Evolutionary conservation across 2,797 vertebrate species (phyloP).

Genomic region (Phalloptychus januarius): DNA sequence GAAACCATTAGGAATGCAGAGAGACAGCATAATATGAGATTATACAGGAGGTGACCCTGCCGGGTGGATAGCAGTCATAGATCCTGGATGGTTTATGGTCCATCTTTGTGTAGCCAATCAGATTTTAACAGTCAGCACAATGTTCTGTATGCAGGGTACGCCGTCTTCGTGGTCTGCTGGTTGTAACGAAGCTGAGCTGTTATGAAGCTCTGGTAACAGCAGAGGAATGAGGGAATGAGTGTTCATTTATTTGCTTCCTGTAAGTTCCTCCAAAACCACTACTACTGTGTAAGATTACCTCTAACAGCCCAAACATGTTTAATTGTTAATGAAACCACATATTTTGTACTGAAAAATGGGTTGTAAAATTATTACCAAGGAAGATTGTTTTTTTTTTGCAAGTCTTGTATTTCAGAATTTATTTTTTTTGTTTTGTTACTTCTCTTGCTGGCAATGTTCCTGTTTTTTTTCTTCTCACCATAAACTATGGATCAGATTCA

Average conservation of each 20-base stretch:
- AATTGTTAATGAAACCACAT: not conserved
- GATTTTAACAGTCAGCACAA: constrained; percentile 10
- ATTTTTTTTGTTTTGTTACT: constrained; percentile 33
- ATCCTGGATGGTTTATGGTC: constrained; percentile 46
- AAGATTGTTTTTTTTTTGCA: not conserved
- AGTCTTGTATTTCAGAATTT: constrained; percentile 16
- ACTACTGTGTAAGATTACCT: not conserved
- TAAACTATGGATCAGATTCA: not conserved
- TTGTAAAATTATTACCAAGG: not conserved
- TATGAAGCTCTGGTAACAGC: constrained; percentile 14
- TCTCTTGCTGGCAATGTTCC: not conserved
- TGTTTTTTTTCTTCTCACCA: not conserved
- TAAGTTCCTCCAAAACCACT: not conserved
- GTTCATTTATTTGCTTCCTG: not conserved
- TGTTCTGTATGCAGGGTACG: constrained; percentile 42
- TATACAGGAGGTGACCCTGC: constrained; percentile 12
- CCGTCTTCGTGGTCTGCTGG: constrained; percentile 42
- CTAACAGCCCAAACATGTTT: not conserved
- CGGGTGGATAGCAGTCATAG: not conserved
- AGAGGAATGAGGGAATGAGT: not conserved
- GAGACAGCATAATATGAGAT: not conserved
- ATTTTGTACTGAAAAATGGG: not conserved
- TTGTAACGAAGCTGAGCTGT: constrained; percentile 42
- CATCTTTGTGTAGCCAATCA: constrained; percentile 9
- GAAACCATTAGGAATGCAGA: not conserved